Evolutionary conservation across 2,888 invertebrate genomes (phyloP), one percentile per base, ranked within the genome.

Genomic region (Allygus modestus): DNA sequence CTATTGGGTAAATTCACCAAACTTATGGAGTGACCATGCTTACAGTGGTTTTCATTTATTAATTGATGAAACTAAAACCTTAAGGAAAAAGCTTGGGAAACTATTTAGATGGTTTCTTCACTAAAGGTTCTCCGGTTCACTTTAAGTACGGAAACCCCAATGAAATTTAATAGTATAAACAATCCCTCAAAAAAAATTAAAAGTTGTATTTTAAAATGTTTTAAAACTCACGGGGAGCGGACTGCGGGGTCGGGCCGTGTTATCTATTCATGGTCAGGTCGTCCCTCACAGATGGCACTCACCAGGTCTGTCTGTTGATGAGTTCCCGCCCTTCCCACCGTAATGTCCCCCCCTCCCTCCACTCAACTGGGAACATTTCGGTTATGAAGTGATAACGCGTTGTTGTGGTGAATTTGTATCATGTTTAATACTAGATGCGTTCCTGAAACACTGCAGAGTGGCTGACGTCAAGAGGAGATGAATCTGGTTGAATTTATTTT

Each of bases 391-490:
- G 23, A 1, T 23, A 15, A 5, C 58, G 5, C 23, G 23, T 58
- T 23, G 23, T 58, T 20, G 15, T 26, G 58, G 12, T 58, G 58
- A 58, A 58, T 58, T 58, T 58, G 7, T 58, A 58, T 58, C 51
- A 15, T 15, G 58, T 58, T 58, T 20, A 58, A 58, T 58, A 23
- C 58, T 23, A 5, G 58, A 58, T 58, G 58, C 23, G 58, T 23
- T 58, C 17, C 11, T 51, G 51, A 51, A 51, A 51, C 15, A 51
- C 51, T 51, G 51, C 51, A n/a, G 51, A 51, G 51, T 51, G n/a
- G 11, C 37, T 37, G 37, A 7, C 11, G 37, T 37, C 37, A 37
- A n/a, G n/a, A n/a, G n/a, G n/a, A n/a, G n/a, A n/a, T n/a, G n/a
- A n/a, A n/a, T n/a, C n/a, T n/a, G n/a, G n/a, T n/a, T n/a, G n/a